Percentiles rank a stretch among this genome's conserved stretches.
Conservation (phyloP, 2,113 vertebrate genomes). For the Polyodon spathula region DNA sequence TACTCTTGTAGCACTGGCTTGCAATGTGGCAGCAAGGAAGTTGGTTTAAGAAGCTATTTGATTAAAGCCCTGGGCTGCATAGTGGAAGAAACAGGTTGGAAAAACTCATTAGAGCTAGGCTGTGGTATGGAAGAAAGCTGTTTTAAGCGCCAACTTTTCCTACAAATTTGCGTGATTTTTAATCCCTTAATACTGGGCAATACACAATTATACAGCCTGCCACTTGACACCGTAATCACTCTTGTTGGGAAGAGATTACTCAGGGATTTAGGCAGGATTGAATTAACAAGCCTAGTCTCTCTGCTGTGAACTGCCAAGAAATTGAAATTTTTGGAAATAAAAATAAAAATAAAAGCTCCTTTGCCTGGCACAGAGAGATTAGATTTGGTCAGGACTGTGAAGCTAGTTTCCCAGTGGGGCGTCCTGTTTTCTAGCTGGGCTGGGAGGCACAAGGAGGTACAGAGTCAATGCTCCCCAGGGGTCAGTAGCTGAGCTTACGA, state of each 20-base stretch:
- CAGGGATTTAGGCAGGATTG: constrained; percentile 13
- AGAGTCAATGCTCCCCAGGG: neutral
- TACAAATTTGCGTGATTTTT: constrained; percentile 11
- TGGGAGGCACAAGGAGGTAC: neutral
- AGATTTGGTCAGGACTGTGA: neutral
- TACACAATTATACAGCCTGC: constrained; percentile 31
- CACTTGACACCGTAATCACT: constrained; percentile 46
- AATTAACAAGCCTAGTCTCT: constrained; percentile 8
- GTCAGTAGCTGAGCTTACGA: too few species aligned
- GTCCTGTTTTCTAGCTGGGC: neutral
- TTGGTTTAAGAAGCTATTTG: too few species aligned
- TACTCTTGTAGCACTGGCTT: neutral
- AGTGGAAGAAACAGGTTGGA: too few species aligned
- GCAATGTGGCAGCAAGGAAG: neutral
- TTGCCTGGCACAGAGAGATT: neutral
- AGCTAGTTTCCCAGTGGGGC: neutral
- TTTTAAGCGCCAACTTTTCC: neutral
- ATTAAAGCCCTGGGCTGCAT: too few species aligned
- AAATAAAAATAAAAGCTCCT: neutral
- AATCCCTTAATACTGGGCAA: constrained; percentile 38
- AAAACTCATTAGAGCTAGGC: neutral
- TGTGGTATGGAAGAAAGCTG: neutral
- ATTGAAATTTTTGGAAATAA: neutral
- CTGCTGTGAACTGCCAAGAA: neutral
- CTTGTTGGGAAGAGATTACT: constrained; percentile 25